Evolutionary conservation across 2,113 vertebrate genomes (phyloP).

Genomic region (Scytalopus superciliaris): DNA sequence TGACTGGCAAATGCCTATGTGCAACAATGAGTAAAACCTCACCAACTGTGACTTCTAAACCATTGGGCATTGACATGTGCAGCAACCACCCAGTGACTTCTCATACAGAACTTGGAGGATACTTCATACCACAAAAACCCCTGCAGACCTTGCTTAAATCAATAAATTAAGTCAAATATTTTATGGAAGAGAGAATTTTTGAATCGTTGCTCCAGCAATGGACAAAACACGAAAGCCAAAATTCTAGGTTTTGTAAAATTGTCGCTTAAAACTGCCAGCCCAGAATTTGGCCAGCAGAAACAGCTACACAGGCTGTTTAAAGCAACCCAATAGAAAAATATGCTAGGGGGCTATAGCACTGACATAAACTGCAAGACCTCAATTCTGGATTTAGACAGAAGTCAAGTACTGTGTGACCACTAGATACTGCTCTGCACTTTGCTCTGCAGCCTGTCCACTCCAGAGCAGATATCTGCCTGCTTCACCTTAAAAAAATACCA

Average conservation of each 20-base stretch:
- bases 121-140: background rate
- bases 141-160: background rate
- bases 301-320: background rate
- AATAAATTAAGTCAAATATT: background rate
- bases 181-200: background rate
- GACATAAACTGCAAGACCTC: background rate
- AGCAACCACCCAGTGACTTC: background rate
- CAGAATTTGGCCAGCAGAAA: background rate
- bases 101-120: background rate
- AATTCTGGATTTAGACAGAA: background rate
- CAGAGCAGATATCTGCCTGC: background rate
- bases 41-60: background rate
- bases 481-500: background rate
- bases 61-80: fast-evolving
- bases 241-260: background rate
- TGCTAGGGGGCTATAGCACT: background rate
- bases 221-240: background rate
- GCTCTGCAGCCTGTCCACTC: background rate
- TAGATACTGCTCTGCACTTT: slow-evolving; percentile 28
- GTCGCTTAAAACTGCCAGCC: background rate
- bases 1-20: background rate
- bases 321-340: background rate
- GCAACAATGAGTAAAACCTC: background rate
- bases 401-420: background rate
- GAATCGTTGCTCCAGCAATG: background rate